Evolutionary conservation across 2,888 invertebrate species (phyloP), one percentile per base, ranked within the genome.

Genomic region (Molanna angustata): DNA sequence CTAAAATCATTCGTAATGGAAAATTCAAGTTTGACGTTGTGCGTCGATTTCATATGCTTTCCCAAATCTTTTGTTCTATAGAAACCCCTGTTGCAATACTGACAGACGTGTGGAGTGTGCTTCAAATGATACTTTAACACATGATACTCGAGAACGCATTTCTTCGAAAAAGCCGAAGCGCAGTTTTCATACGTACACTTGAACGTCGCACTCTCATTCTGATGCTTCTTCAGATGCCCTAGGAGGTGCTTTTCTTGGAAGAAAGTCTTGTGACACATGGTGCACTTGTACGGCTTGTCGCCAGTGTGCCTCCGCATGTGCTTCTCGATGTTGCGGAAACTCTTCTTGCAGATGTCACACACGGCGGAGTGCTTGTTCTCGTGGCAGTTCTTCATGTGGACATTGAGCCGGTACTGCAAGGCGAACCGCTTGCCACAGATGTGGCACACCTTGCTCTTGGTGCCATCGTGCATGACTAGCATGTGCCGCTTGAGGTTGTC

Each of bases 311-410:
- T 20, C 27, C 44, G 43, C 50, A 50, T 50, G 37, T 50, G 50
- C 4, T 21, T 21, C 27, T 50, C 50, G 11, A 50, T 35, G 21
- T 50, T 50, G 21, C 33, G 20, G 20, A 43, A 50, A 16, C 35
- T n/a, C n/a, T 50, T 50, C 17, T 50, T 50, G 22, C 50, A 50
- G 17, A 50, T 35, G 13, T 50, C 43, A 32, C 50, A 50, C 3
- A 35, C 33, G 17, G 32, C 32, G 14, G 22, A n/a, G n/a, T n/a
- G n/a, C n/a, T n/a, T 17, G n/a, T 37, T 35, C 7, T 22, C 21
- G 35, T 50, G 50, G 0, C 44, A 33, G 7, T 33, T 37, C 37
- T 50, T 50, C 17, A 50, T 43, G 37, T 50, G 50, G 6, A 43
- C 33, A 21, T 50, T 50, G 7, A 50, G 13, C 13, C 44, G 21